Evolutionary conservation across 2,797 vertebrate genomes (phyloP).

Genomic region (Chromis chromis): DNA sequence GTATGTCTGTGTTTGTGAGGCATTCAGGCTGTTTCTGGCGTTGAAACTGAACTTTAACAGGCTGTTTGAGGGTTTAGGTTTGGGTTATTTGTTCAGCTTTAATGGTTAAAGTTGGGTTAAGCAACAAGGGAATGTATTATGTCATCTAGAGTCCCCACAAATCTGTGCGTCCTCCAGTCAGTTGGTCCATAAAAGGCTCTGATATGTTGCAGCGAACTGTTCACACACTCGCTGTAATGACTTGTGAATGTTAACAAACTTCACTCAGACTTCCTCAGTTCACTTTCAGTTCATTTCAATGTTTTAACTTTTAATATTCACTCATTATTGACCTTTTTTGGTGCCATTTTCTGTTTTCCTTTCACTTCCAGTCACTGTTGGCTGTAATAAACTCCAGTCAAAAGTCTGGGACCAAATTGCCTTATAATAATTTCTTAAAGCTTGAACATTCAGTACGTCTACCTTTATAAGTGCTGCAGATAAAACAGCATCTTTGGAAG

Average conservation of each 20-base stretch:
- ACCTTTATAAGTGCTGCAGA: no score
- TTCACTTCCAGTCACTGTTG: background rate
- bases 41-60: no score
- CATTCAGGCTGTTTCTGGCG: no score
- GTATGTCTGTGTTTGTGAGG: conserved; percentile 15
- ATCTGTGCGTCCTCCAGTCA: conserved; percentile 1
- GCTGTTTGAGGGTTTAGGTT: background rate
- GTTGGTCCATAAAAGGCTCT: conserved; percentile 51
- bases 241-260: conserved; percentile 10
- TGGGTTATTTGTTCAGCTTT: background rate
- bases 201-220: conserved; percentile 18
- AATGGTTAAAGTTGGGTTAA: background rate
- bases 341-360: background rate
- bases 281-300: background rate
- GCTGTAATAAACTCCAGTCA: background rate
- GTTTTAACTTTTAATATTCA: background rate
- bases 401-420: no score
- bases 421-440: no score
- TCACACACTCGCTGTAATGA: conserved; percentile 23
- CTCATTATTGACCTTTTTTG: background rate
- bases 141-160: background rate
- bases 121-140: background rate
- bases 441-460: no score
- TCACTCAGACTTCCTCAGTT: background rate
- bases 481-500: no score